Base-by-base conservation (phyloP, 1,140 invertebrate genomes). In the Chelonus insularis region DNA sequence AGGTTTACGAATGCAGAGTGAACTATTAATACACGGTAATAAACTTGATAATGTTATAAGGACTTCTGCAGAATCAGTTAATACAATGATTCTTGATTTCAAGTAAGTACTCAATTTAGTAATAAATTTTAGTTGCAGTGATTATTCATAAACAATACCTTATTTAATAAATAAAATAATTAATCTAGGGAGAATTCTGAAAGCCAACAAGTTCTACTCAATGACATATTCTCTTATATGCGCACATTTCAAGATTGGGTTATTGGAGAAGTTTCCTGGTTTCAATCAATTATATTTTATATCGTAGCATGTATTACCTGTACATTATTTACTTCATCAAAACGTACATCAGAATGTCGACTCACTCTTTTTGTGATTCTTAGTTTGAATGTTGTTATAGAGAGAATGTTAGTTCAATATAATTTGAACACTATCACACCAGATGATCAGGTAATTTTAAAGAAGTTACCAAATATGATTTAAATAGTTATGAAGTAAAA, bases 241-340 rank as follows among this genome's bases (percentile, higher is more conserved):
- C 68, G 71, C 6, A 76, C 76, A 25, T 79, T 88, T 52, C 85
- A 87, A 71, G 76, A 72, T 77, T 72, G 84, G 84, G 75, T 82
- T 62, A 68, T 83, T 29, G 80, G 77, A 9, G 86, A 87, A 81
- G 83, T 87, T 55, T 84, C 84, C 1, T 82, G 84, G 65, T 79
- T 87, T 59, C 86, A 86, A 62, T 83, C 84, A 1, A 72, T 86
- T 21, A 70, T 84, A n/a, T 87, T 85, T 69, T 87, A 86, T 60
- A 72, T 78, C 20, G 56, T 80, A 2, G 76, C 78, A 34, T 74
- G 85, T 21, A 68, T 86, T 20, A 62, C 86, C 2, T 80, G 78
- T 9, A 86, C 84, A 39, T 55, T 87, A 25, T 72, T 84, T 18
- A 87, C 84, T 36, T 82, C 86, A 8, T 79, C 84, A 0, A 74